Evolutionary conservation across 2,113 vertebrate species (phyloP), one percentile per base, ranked within the genome.

Genomic region (Oryzias woworae): DNA sequence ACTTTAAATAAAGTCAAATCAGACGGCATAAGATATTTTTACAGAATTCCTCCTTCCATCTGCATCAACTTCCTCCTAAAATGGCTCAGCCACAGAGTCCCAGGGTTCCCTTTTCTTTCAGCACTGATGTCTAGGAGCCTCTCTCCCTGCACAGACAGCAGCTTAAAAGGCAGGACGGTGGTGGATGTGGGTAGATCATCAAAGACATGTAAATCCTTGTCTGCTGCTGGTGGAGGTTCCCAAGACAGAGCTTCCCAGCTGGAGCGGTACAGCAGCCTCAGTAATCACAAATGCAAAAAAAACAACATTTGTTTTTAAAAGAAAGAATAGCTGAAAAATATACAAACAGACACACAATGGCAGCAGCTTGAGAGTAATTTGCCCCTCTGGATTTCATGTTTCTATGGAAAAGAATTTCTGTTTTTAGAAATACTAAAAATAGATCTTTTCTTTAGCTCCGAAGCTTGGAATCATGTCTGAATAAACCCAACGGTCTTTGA

Each of bases 351-450:
- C 26, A 65, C 43, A 17, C 22, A 48, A 16, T 52, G 66, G 59
- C 61, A 49, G 77, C 64, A 78, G 76, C 78, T 65, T 3, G 41
- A 52, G 60, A 75, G 63, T 76, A 78, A 77, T 82, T 83, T 47
- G 1, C 62, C 58, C 51, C 77, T 76, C 71, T 73, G 76, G 78
- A 88, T 85, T 90, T 89, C 82, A 85, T 81, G 86, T 90, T 85
- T 90, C 85, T 89, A 85, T 85, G 87, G 83, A 86, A 85, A 89
- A 89, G 73, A 75, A 78, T 61, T 64, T 70, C 88, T 91, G 90
- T 90, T 86, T 90, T 80, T 91, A 89, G 87, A 41, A 23, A 67
- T 1, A 65, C 53, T 87, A 89, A 73, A 89, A 91, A 91, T 88
- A 89, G 82, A 77, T 78, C 44, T 77, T 36, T 80, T 85, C 75